Evolutionary conservation across 2,797 vertebrate species (phyloP).

Genomic region (Hafferia zeledoni): DNA sequence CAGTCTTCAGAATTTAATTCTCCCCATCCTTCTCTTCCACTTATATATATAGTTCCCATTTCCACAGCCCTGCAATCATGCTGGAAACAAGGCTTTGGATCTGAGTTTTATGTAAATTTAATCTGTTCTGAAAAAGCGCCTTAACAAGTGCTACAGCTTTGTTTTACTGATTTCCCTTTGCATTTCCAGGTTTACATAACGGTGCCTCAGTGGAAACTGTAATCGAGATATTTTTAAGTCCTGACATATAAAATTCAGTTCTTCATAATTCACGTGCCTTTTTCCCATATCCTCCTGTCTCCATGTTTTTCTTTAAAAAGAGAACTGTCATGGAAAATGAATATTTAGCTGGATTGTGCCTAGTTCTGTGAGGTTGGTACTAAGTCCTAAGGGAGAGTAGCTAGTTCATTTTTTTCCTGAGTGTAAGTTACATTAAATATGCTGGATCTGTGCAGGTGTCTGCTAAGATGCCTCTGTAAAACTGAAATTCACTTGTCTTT

Average conservation of each 20-base stretch:
- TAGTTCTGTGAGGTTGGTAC: background rate
- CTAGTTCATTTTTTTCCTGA: background rate
- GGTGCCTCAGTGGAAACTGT: background rate
- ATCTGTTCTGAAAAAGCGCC: background rate
- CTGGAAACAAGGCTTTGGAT: background rate
- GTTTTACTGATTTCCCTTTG: background rate
- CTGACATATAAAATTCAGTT: background rate
- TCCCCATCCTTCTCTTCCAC: background rate
- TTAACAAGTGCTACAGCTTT: background rate
- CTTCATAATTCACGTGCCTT: background rate
- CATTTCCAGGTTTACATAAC: background rate
- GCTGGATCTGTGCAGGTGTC: background rate
- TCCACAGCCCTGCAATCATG: background rate
- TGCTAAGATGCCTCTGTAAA: slow-evolving; percentile 9
- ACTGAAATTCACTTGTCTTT: slow-evolving; percentile 6
- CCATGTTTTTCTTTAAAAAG: background rate
- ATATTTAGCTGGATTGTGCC: background rate
- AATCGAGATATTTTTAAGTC: background rate
- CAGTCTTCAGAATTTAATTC: background rate
- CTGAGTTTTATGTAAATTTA: background rate
- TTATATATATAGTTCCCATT: background rate
- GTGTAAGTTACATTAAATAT: background rate
- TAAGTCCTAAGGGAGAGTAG: background rate
- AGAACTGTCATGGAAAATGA: background rate
- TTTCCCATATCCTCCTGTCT: background rate